Percentiles rank a stretch among this genome's conserved stretches.
These are phyloP conservation scores for Melieria crassipennis DNA, from an alignment of 2,888 invertebrate genomes.

Conservation along the genomic window DNA sequence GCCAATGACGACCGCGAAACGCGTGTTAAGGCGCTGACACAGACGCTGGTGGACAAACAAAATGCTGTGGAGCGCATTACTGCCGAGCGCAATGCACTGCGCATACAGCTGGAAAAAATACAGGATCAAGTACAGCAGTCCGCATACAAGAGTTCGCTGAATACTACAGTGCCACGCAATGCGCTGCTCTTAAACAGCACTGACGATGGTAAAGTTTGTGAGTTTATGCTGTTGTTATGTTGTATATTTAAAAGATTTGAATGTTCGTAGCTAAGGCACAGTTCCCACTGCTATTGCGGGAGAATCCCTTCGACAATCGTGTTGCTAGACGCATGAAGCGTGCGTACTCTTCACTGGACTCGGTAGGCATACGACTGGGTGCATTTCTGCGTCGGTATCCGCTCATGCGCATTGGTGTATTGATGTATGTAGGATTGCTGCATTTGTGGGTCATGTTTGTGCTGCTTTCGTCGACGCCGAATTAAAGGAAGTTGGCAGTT, in stretches of 20 bases:
- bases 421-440: constrained; percentile 85
- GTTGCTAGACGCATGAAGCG: constrained; percentile 80
- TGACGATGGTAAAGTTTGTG: constrained; percentile 69
- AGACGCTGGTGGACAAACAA: constrained; percentile 87
- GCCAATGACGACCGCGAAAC: constrained; percentile 50
- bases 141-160: constrained; percentile 60
- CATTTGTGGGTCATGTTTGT: constrained; percentile 87
- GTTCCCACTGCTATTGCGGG: constrained; percentile 76
- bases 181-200: constrained; percentile 72
- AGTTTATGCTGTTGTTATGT: not conserved
- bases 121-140: constrained; percentile 73
- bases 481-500: constrained; percentile 40
- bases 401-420: constrained; percentile 81
- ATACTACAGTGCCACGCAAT: constrained; percentile 40
- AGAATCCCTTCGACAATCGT: constrained; percentile 80
- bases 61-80: constrained; percentile 83
- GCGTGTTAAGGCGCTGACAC: constrained; percentile 74
- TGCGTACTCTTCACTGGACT: constrained; percentile 80
- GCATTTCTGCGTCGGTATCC: constrained; percentile 85
- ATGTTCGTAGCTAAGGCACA: constrained; percentile 70
- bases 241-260: not conserved
- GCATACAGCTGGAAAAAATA: constrained; percentile 83
- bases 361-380: constrained; percentile 81
- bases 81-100: constrained; percentile 86
- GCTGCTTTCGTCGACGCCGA: constrained; percentile 73